phyloP scores from a whole-genome alignment of 2,797 vertebrate species.

The Pristis pectinata region DNA sequence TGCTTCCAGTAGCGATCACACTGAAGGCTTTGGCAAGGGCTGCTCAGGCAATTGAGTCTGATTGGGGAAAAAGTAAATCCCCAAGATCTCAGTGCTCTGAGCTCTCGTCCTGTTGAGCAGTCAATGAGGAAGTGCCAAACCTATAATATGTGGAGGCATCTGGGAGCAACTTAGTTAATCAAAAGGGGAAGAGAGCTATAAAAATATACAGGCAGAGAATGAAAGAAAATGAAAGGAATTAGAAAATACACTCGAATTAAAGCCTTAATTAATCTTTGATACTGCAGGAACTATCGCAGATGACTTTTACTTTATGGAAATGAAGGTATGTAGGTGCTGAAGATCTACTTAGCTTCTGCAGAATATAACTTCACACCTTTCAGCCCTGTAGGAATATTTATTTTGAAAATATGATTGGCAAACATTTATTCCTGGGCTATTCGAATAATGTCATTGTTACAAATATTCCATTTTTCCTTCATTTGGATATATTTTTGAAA shows the following conservation, averaged over 20 bases:
- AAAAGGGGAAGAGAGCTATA: not conserved
- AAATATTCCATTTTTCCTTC: not conserved
- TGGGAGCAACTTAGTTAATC: slow-evolving; percentile 6
- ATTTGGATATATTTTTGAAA: not conserved
- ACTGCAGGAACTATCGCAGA: not conserved
- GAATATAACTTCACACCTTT: not conserved
- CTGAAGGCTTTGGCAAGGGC: not conserved
- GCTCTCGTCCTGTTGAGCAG: slow-evolving; percentile 1
- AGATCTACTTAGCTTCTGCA: not conserved
- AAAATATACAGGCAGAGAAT: not conserved
- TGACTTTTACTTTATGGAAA: not conserved
- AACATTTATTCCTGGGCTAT: not conserved
- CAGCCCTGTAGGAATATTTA: not conserved
- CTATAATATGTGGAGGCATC: not conserved
- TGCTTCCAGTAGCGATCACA: not conserved
- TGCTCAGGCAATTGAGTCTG: not conserved
- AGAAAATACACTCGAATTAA: not conserved
- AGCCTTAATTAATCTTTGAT: slow-evolving; percentile 10
- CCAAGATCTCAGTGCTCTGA: not conserved
- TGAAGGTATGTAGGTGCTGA: not conserved
- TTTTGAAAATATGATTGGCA: not conserved
- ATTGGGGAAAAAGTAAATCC: not conserved
- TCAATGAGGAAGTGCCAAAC: not conserved
- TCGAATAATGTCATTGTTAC: not conserved
- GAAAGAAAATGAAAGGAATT: not conserved